phyloP scores from a whole-genome alignment of 2,888 invertebrate species.

The Sturmia bella region DNA sequence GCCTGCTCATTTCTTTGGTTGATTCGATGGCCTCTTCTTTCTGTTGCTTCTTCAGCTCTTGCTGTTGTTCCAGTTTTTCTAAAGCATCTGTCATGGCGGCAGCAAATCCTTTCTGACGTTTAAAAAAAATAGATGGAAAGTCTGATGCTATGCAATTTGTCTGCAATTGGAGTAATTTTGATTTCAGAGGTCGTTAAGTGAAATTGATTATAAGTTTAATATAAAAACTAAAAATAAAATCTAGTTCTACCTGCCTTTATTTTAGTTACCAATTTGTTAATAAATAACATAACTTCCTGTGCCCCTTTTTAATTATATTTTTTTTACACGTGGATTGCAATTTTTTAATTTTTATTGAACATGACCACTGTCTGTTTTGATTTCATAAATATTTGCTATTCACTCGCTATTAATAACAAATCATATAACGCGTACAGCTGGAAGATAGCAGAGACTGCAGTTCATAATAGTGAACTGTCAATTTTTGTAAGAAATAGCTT shows the following conservation, averaged over 20 bases:
- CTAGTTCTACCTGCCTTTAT: constrained; percentile 76
- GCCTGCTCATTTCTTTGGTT: constrained; percentile 73
- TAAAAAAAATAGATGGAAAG: not conserved
- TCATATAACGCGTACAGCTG: no score
- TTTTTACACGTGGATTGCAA: constrained; percentile 38
- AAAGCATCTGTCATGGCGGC: constrained; percentile 79
- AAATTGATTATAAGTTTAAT: not conserved
- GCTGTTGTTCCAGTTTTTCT: constrained; percentile 74
- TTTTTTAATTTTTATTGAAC: not conserved
- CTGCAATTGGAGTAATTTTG: constrained; percentile 7
- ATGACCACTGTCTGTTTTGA: constrained; percentile 27
- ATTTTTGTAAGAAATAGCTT: no score
- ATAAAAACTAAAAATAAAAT: not conserved
- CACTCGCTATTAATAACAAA: not conserved
- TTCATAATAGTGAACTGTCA: no score
- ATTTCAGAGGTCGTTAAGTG: constrained; percentile 73
- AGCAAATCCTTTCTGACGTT: constrained; percentile 75
- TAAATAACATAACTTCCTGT: constrained; percentile 56
- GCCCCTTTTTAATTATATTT: not conserved
- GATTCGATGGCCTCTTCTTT: constrained; percentile 70
- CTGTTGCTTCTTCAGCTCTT: constrained; percentile 71
- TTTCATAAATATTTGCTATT: constrained; percentile 10
- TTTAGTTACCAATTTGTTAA: constrained; percentile 40
- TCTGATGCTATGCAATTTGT: not conserved
- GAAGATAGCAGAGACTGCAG: no score